Evolutionary conservation across 2,888 invertebrate genomes (phyloP), one percentile per base, ranked within the genome.

Genomic region (Tricholauxania praeusta): DNA sequence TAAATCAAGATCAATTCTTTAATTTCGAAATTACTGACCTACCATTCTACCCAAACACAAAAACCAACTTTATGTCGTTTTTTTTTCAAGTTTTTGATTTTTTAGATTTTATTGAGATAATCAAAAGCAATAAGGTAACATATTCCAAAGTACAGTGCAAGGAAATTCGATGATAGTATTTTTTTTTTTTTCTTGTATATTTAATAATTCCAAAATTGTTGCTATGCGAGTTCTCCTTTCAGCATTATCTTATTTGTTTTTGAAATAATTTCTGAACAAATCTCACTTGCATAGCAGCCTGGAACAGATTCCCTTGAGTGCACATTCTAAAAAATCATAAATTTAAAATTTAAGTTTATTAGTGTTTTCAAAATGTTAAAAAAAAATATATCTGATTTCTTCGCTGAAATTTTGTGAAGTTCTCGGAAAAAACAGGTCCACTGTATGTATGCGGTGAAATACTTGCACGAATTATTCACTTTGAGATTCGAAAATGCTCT

Each of bases 401-500:
- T 10, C 8, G 39, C 39, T 39, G 39, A 39, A 39, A 39, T 39
- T 39, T 39, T 39, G 39, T 39, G 10, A 39, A 39, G 10, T 39
- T 10, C 39, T 39, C 10, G 7, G 39, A 39, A 39, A 39, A 39
- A 39, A 39, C 39, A 10, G 39, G 39, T 39, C 39, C 39, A 39
- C 39, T 10, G 7, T 39, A 10, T 39, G 39, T 39, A 39, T 39
- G 39, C 39, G 10, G 39, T 39, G 7, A 39, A 8, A 28, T 28
- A 39, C 39, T 39, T 7, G 39, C 39, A 39, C 39, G 7, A 39
- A 39, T 10, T 39, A 39, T 39, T 39, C 39, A 39, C 39, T 63
- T 22, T 72, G 62, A 73, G 76, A 67, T 72, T 75, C 78, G 53
- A 75, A 77, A 72, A 74, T 57, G 64, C 59, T 57, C n/a, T 75